A percentile compares a stretch with the other conserved stretches of the same genome.
Evolutionary conservation across 2,888 invertebrate species (phyloP).

Genomic region (Aleiodes testaceus): DNA sequence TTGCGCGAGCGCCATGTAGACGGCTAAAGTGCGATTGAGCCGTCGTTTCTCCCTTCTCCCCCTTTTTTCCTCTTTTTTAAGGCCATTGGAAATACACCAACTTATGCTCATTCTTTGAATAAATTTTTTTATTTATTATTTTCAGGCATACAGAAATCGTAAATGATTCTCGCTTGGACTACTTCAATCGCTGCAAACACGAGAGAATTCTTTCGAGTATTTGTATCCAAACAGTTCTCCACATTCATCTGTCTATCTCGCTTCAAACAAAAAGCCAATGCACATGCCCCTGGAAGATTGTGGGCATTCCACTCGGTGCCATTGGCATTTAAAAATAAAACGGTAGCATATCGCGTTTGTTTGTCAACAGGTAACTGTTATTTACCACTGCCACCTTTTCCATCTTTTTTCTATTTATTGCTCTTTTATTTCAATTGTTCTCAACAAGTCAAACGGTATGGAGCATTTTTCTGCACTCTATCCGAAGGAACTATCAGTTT

Average conservation of each 20-base stretch:
- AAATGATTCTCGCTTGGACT: conserved; percentile 5
- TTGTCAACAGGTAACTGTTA: conserved; percentile 41
- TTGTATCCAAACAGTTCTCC: not conserved
- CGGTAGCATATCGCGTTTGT: conserved; percentile 33
- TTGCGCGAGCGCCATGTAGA: conserved; percentile 27
- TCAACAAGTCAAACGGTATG: too few relatives aligned
- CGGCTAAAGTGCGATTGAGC: conserved; percentile 44
- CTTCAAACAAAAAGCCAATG: not conserved
- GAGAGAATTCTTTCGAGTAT: too few relatives aligned
- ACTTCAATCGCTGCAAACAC: too few relatives aligned
- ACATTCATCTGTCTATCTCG: conserved; percentile 15
- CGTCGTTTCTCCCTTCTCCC: conserved; percentile 29
- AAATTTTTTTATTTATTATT: conserved; percentile 1
- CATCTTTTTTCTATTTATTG: conserved; percentile 27
- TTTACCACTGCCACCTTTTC: not conserved
- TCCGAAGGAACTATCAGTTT: too few relatives aligned
- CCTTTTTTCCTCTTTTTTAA: not conserved
- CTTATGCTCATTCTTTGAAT: not conserved
- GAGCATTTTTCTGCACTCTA: too few relatives aligned
- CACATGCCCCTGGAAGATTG: conserved; percentile 17
- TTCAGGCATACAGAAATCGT: conserved; percentile 19
- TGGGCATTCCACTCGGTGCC: conserved; percentile 33
- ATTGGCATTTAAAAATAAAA: conserved; percentile 26
- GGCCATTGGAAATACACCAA: conserved; percentile 8
- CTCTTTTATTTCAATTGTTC: not conserved